Evolutionary conservation across 1,140 invertebrate genomes (phyloP).

Genomic region (Psix sp.): DNA sequence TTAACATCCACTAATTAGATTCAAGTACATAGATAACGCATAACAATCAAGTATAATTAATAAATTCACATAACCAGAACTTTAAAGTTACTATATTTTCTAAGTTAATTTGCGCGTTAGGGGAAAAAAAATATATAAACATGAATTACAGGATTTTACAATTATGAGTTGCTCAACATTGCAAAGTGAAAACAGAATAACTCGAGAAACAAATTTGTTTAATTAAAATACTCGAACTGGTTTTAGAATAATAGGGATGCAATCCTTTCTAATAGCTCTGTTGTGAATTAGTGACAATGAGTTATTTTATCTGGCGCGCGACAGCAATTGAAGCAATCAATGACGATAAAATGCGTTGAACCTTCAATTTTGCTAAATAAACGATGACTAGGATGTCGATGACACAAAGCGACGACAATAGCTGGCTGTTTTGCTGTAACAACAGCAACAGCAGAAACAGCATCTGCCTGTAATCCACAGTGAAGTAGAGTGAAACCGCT

Average conservation of each 20-base stretch:
- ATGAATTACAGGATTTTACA: too few relatives aligned
- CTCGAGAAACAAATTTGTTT: too few relatives aligned
- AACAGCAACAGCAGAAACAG: constrained; percentile 62
- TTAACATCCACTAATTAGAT: too few relatives aligned
- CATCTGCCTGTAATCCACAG: constrained; percentile 74
- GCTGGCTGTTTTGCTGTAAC: constrained; percentile 52
- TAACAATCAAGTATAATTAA: too few relatives aligned
- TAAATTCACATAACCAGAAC: too few relatives aligned
- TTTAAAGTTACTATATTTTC: too few relatives aligned
- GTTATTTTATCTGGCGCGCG: constrained; percentile 46
- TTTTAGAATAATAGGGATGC: too few relatives aligned
- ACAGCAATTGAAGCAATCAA: constrained; percentile 56
- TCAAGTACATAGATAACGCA: too few relatives aligned
- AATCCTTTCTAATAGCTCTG: not conserved
- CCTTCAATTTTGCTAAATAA: constrained; percentile 55
- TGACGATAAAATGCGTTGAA: constrained; percentile 55
- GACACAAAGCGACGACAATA: constrained; percentile 70
- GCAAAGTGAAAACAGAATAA: too few relatives aligned
- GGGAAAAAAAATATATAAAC: too few relatives aligned
- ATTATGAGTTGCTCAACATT: too few relatives aligned
- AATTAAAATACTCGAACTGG: not conserved
- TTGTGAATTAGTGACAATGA: constrained; percentile 32
- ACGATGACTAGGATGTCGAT: constrained; percentile 41
- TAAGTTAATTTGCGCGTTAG: too few relatives aligned
- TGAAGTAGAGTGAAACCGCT: constrained; percentile 71